Conservation (phyloP, 1,140 invertebrate genomes). For the Hyles vespertilio region DNA sequence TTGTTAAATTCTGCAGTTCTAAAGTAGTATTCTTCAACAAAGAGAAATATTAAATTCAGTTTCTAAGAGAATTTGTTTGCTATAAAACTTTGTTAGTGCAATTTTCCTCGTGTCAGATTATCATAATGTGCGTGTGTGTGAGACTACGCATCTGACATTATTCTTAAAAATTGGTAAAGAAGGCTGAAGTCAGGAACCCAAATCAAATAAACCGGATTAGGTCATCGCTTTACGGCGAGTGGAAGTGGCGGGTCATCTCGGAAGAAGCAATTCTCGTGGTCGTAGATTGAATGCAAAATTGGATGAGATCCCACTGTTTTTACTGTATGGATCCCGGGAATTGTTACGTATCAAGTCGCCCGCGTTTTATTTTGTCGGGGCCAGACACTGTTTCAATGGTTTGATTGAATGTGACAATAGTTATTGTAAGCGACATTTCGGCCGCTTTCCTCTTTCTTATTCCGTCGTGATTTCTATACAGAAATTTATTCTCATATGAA, state of each 20-base stretch:
- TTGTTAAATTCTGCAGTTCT: too few relatives aligned
- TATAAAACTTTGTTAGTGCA: too few relatives aligned
- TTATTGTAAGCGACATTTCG: conserved; percentile 45
- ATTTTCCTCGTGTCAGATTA: too few relatives aligned
- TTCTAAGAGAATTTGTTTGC: too few relatives aligned
- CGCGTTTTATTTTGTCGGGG: conserved; percentile 51
- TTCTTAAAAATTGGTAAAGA: conserved; percentile 44
- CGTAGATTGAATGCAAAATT: conserved; percentile 74
- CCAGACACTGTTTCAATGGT: conserved; percentile 48
- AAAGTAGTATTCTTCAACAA: too few relatives aligned
- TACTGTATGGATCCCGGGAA: conserved; percentile 52
- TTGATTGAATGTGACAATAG: conserved; percentile 69
- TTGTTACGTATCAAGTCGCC: conserved; percentile 45
- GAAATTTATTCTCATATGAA: too few relatives aligned
- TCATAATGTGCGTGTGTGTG: background rate
- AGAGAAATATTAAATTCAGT: too few relatives aligned
- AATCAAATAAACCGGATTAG: conserved; percentile 72
- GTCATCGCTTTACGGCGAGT: conserved; percentile 64
- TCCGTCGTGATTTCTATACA: conserved; percentile 5
- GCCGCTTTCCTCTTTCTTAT: conserved; percentile 27
- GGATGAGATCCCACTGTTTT: conserved; percentile 68
- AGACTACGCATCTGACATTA: conserved; percentile 26
- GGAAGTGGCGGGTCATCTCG: conserved; percentile 68
- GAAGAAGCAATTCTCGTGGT: conserved; percentile 67
- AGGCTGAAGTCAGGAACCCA: conserved; percentile 48